Conservation (phyloP, 2,113 vertebrate species). For the Pelmatolapia mariae region DNA sequence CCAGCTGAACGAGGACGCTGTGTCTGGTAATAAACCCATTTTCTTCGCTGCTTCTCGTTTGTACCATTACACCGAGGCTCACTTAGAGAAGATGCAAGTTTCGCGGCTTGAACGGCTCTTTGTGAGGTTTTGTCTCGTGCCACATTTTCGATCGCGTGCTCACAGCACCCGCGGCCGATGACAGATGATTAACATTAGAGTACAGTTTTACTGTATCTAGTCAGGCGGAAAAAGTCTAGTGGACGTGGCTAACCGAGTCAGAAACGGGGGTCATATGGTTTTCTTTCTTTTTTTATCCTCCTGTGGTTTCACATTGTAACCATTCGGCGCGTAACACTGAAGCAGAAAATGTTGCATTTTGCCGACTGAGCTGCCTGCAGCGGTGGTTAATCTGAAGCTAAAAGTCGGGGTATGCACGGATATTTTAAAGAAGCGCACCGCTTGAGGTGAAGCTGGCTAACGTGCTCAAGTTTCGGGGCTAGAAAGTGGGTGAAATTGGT, state of each 20-base stretch:
- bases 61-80: not conserved
- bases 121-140: not conserved
- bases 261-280: not conserved
- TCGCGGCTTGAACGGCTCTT: not conserved
- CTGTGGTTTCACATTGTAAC: not conserved
- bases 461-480: not conserved
- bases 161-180: not conserved
- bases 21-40: constrained; percentile 42
- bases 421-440: not conserved
- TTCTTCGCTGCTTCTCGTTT: not conserved
- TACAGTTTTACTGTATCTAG: not conserved
- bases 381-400: not conserved
- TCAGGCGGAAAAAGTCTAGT: not conserved
- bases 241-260: not conserved
- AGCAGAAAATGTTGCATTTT: not conserved
- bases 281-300: not conserved
- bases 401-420: not conserved
- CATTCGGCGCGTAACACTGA: not conserved
- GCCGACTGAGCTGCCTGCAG: not conserved
- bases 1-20: constrained; percentile 30
- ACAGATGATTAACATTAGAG: constrained; percentile 22
- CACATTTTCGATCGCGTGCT: not conserved
- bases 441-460: not conserved
- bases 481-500: not conserved
- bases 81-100: not conserved